These are phyloP conservation scores for Bubo bubo DNA, from an alignment of 2,113 vertebrate species.

Conservation along the genomic window DNA sequence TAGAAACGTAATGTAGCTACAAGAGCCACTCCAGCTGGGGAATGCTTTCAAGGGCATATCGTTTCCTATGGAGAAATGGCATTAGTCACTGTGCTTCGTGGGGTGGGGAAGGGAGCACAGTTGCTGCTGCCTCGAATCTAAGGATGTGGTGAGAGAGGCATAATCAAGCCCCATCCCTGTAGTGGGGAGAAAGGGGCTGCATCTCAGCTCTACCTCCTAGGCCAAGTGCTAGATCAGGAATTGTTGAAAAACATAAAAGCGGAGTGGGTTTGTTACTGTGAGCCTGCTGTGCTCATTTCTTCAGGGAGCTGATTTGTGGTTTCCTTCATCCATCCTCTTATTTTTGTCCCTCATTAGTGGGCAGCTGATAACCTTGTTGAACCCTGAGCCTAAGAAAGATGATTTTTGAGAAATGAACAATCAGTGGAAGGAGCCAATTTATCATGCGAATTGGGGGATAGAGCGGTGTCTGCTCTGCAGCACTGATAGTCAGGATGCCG, in stretches of 20 bases:
- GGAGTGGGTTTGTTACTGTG: neutral
- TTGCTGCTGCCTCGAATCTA: neutral
- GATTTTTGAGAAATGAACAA: neutral
- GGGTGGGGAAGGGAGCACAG: neutral
- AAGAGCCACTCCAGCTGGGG: neutral
- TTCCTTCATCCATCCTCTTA: neutral
- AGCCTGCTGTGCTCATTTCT: neutral
- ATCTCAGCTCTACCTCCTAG: neutral
- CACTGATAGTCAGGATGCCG: neutral
- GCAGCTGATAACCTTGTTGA: neutral
- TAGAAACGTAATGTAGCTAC: neutral
- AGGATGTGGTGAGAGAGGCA: neutral
- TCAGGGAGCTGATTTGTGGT: neutral
- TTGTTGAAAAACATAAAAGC: neutral
- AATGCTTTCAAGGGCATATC: neutral
- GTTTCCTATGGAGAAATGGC: rapidly evolving
- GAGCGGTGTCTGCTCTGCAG: neutral
- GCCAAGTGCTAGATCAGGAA: neutral
- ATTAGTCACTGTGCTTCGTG: neutral
- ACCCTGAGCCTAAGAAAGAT: neutral
- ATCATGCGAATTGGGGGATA: rapidly evolving
- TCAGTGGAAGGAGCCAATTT: neutral
- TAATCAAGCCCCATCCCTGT: neutral
- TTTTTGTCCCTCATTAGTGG: neutral
- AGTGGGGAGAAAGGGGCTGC: neutral